These are phyloP conservation scores for Chrysotoxum bicinctum DNA, from an alignment of 2,888 invertebrate species.

Conservation along the genomic window DNA sequence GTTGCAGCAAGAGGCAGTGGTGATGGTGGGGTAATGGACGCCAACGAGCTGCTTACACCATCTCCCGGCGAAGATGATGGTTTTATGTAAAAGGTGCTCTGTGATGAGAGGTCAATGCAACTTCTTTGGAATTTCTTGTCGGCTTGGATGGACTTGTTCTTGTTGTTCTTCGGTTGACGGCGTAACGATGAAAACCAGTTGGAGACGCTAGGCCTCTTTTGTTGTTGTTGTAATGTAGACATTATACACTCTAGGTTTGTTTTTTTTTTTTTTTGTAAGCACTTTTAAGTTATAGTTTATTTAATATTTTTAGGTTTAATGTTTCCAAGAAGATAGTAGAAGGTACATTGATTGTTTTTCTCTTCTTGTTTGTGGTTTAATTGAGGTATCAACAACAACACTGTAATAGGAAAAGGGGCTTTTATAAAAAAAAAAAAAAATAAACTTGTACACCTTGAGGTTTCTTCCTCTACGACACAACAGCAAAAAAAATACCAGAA, in stretches of 20 bases:
- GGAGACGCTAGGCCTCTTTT: slow-evolving; percentile 87
- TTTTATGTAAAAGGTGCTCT: slow-evolving; percentile 79
- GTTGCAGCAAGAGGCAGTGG: slow-evolving; percentile 41
- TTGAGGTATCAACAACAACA: slow-evolving; percentile 52
- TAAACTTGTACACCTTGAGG: slow-evolving; percentile 52
- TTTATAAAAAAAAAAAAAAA: background rate
- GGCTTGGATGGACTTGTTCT: slow-evolving; percentile 73
- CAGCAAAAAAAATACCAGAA: slow-evolving; percentile 19
- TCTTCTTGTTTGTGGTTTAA: slow-evolving; percentile 55
- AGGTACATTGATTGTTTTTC: slow-evolving; percentile 34
- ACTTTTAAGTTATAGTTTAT: slow-evolving; percentile 52
- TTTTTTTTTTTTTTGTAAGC: slow-evolving; percentile 28
- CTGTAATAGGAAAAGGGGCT: slow-evolving; percentile 36
- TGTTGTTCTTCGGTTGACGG: slow-evolving; percentile 82
- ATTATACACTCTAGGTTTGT: slow-evolving; percentile 73
- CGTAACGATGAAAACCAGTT: slow-evolving; percentile 92
- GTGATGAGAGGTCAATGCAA: slow-evolving; percentile 79
- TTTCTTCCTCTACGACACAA: slow-evolving; percentile 5
- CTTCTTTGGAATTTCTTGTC: slow-evolving; percentile 80
- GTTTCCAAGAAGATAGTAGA: slow-evolving; percentile 25
- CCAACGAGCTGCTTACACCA: slow-evolving; percentile 20
- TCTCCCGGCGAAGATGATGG: slow-evolving; percentile 47
- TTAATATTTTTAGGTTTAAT: slow-evolving; percentile 34
- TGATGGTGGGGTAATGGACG: slow-evolving; percentile 1
- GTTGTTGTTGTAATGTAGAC: slow-evolving; percentile 83